Conservation (phyloP, 2,797 vertebrate genomes). For the Eulemur albifrons region DNA sequence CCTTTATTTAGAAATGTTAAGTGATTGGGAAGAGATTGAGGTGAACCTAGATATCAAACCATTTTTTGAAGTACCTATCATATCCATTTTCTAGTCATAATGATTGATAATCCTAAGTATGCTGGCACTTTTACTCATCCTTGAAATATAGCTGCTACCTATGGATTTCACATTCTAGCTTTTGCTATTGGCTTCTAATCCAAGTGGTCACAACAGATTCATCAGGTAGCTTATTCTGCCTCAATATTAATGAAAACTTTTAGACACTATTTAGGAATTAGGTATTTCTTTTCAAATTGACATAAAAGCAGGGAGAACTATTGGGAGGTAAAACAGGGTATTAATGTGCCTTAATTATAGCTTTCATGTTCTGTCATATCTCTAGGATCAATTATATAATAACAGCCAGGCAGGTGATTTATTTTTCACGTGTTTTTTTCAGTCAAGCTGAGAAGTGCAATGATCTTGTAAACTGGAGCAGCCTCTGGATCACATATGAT, state of each 20-base stretch:
- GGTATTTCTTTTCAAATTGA: background rate
- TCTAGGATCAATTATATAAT: background rate
- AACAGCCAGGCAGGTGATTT: background rate
- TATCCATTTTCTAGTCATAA: slow-evolving; percentile 31
- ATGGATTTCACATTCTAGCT: background rate
- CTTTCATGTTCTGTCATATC: background rate
- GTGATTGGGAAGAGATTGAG: background rate
- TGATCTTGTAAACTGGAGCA: background rate
- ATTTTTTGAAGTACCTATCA: slow-evolving; percentile 23
- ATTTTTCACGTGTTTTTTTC: slow-evolving; percentile 29
- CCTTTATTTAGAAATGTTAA: slow-evolving; percentile 44
- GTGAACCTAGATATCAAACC: slow-evolving; percentile 35
- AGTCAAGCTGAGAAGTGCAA: background rate
- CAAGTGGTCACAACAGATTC: background rate
- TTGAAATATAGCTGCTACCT: slow-evolving; percentile 25
- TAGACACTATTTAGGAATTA: background rate
- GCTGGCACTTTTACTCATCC: slow-evolving; percentile 1
- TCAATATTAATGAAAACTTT: slow-evolving; percentile 36
- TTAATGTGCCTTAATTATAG: slow-evolving; percentile 13
- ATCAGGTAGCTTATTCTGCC: background rate
- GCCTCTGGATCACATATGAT: background rate
- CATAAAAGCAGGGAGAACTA: background rate
- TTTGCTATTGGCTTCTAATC: background rate
- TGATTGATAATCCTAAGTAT: slow-evolving; percentile 18
- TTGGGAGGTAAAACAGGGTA: background rate